Conservation (phyloP, 1,140 invertebrate species). For the Rhizoglyphus robini region DNA sequence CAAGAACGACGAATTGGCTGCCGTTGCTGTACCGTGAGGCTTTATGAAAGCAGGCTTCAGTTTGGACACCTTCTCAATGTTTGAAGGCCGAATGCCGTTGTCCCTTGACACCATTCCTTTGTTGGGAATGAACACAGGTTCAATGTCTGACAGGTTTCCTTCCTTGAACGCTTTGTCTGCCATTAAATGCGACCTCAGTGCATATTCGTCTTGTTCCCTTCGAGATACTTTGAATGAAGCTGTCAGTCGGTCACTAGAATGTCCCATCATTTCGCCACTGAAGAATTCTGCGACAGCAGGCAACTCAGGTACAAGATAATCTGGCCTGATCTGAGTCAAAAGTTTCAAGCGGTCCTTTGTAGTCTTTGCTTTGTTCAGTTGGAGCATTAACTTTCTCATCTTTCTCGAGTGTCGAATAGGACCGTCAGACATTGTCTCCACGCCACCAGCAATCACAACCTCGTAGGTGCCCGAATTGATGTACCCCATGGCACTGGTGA, state of each 20-base stretch:
- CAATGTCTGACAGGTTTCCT: conserved; percentile 73
- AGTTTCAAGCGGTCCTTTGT: conserved; percentile 56
- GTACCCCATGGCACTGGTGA: conserved; percentile 64
- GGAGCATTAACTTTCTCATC: conserved; percentile 75
- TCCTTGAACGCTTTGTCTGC: conserved; percentile 74
- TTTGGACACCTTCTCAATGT: conserved; percentile 71
- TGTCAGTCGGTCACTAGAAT: conserved; percentile 84
- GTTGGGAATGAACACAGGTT: conserved; percentile 55
- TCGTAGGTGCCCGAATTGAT: conserved; percentile 80
- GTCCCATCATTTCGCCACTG: conserved; percentile 93
- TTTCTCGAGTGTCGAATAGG: conserved; percentile 87
- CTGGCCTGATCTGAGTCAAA: conserved; percentile 54
- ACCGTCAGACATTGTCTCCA: conserved; percentile 88
- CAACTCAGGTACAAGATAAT: conserved; percentile 63
- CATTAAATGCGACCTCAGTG: conserved; percentile 72
- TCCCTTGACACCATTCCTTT: conserved; percentile 57
- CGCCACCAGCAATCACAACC: conserved; percentile 78
- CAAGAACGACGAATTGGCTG: conserved; percentile 88
- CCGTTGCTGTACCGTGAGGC: conserved; percentile 93
- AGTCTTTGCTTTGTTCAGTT: conserved; percentile 83
- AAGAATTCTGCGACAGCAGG: conserved; percentile 96
- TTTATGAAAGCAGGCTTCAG: conserved; percentile 94
- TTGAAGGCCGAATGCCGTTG: conserved; percentile 88
- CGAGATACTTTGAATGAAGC: conserved; percentile 79
- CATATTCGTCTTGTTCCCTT: conserved; percentile 87